Evolutionary conservation across 2,113 vertebrate genomes (phyloP).

Genomic region (Dicerorhinus sumatrensis): DNA sequence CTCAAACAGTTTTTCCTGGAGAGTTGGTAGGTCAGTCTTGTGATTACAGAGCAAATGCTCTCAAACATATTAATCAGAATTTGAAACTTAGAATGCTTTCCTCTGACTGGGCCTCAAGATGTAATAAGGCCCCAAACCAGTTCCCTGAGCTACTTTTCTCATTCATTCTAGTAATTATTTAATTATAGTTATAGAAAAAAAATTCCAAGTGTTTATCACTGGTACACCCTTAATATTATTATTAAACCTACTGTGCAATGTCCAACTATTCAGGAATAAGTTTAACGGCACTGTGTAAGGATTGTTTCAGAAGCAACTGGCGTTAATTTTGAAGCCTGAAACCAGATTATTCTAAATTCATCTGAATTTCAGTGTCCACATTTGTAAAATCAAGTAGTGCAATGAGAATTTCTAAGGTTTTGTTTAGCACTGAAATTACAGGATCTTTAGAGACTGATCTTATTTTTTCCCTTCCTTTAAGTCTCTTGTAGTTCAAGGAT

Average conservation of each 20-base stretch:
- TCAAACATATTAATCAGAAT: neutral
- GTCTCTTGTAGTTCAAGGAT: neutral
- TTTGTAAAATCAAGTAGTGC: conserved; percentile 20
- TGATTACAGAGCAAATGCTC: neutral
- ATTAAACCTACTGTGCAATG: neutral
- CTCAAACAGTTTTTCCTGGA: conserved; percentile 29
- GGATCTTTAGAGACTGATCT: neutral
- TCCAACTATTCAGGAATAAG: neutral
- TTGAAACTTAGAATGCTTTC: conserved; percentile 1
- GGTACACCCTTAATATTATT: neutral
- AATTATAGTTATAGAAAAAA: neutral
- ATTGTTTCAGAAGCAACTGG: neutral
- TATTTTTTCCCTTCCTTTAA: neutral
- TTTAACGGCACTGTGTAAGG: neutral
- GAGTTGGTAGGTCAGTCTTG: neutral
- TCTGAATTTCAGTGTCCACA: neutral
- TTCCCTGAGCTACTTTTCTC: neutral
- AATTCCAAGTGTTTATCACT: neutral
- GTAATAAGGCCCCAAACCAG: neutral
- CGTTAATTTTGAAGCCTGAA: neutral
- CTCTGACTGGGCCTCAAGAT: neutral
- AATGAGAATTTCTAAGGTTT: neutral
- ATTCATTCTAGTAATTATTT: neutral
- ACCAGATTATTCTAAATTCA: conserved; percentile 8
- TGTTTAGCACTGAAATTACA: neutral